phyloP scores from a whole-genome alignment of 2,113 vertebrate genomes.

The Ciconia boyciana region DNA sequence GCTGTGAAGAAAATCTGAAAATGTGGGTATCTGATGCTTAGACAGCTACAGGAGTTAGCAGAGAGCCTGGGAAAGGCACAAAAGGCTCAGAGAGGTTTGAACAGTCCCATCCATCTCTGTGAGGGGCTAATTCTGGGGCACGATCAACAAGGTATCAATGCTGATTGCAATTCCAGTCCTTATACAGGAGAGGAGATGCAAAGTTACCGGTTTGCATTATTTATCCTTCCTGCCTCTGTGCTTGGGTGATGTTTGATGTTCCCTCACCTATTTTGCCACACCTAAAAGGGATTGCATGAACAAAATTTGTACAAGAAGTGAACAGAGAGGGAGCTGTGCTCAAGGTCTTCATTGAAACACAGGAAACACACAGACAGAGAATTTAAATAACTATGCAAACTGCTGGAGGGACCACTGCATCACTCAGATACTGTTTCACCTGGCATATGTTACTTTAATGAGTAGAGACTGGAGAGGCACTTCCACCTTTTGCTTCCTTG shows the following conservation, averaged over 20 bases:
- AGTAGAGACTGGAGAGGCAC: not conserved
- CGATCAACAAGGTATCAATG: not conserved
- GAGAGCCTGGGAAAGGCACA: not conserved
- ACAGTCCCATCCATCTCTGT: not conserved
- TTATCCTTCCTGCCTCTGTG: not conserved
- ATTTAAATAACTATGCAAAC: not conserved
- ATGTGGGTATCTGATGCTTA: not conserved
- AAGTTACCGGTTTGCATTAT: not conserved
- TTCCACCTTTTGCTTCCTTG: not conserved
- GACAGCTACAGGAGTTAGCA: not conserved
- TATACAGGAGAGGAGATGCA: not conserved
- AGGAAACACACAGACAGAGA: not conserved
- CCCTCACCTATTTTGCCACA: not conserved
- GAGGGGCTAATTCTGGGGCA: not conserved
- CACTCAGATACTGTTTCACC: accelerated
- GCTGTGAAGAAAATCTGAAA: not conserved
- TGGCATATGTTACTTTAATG: not conserved
- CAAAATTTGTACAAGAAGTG: not conserved
- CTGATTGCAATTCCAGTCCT: not conserved
- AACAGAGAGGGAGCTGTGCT: not conserved
- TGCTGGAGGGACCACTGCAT: not conserved
- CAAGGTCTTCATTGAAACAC: not conserved
- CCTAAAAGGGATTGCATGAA: not conserved
- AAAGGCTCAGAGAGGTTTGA: not conserved
- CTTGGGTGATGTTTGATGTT: not conserved